These are phyloP conservation scores for Drosophila funebris DNA, from an alignment of 1,140 invertebrate species.

Conservation along the genomic window DNA sequence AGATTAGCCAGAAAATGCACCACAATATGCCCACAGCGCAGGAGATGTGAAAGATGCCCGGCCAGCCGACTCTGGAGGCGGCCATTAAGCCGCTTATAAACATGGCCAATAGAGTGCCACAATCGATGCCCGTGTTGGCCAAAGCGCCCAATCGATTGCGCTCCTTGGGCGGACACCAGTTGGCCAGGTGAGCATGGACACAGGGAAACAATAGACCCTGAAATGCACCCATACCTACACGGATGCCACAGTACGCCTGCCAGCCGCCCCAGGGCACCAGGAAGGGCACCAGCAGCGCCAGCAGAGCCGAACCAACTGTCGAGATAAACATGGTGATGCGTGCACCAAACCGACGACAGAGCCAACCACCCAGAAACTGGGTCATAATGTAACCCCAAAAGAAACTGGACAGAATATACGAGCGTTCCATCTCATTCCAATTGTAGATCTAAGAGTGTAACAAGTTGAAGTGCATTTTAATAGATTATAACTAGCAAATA, in stretches of 20 bases:
- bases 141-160: constrained; percentile 86
- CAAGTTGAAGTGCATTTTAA: neutral
- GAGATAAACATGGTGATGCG: constrained; percentile 86
- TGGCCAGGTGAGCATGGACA: constrained; percentile 90
- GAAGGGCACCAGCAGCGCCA: constrained; percentile 84
- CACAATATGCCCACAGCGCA: constrained; percentile 87
- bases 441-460: constrained; percentile 66
- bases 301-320: constrained; percentile 84
- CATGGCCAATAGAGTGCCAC: constrained; percentile 90
- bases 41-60: constrained; percentile 91
- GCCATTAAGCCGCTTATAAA: constrained; percentile 88
- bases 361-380: constrained; percentile 87
- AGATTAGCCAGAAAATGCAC: constrained; percentile 86
- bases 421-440: constrained; percentile 85
- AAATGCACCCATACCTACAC: constrained; percentile 90
- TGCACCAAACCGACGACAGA: constrained; percentile 87
- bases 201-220: constrained; percentile 92
- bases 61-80: constrained; percentile 88
- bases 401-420: constrained; percentile 87
- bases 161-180: constrained; percentile 89
- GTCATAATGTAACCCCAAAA: constrained; percentile 86
- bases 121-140: constrained; percentile 87
- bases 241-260: constrained; percentile 85
- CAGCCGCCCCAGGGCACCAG: constrained; percentile 85
- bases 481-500: neutral